Evolutionary conservation across 2,888 invertebrate species (phyloP), one percentile per base, ranked within the genome.

Genomic region (Habrosyne pyritoides): DNA sequence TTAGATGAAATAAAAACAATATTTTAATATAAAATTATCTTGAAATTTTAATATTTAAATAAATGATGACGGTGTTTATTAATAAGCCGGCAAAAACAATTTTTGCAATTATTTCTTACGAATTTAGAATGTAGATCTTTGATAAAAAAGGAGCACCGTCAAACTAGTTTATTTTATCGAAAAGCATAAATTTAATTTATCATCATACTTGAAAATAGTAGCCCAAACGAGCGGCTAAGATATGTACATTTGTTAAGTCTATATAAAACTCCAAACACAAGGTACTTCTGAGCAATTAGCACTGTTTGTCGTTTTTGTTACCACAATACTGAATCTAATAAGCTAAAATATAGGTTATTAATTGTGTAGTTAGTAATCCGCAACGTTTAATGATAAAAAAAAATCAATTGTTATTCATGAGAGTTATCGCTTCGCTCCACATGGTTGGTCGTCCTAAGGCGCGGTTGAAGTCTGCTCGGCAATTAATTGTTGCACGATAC

Each of bases 401-500:
- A 59, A 53, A n/a, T 57, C 14, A 60, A 57, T 70, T 63, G 55
- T 67, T 68, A 75, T 70, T 67, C 63, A 66, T 66, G 64, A 61
- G 64, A 60, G 58, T 69, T 72, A 80, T 73, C 77, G 84, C 78
- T 73, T 81, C 65, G 84, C 83, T 81, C 66, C 65, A 61, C 66
- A 60, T 84, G 83, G 81, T 69, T 57, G 58, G 54, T 58, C 54
- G 61, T 57, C 77, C 66, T 81, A 63, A 66, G 56, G 54, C 64
- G 53, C 66, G 75, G 69, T 75, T 78, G 82, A 87, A 83, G 83
- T 77, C 81, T 82, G 77, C 76, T 66, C 69, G 81, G 81, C 84
- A 85, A 88, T 87, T 89, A 91, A 89, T 88, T 84, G 83, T 84
- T 84, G 86, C 83, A 86, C 84, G 86, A 86, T 85, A 84, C 83